Percentiles rank a stretch among this genome's conserved stretches.
phyloP scores from a whole-genome alignment of 2,797 vertebrate species.

The Novumbra hubbsi region DNA sequence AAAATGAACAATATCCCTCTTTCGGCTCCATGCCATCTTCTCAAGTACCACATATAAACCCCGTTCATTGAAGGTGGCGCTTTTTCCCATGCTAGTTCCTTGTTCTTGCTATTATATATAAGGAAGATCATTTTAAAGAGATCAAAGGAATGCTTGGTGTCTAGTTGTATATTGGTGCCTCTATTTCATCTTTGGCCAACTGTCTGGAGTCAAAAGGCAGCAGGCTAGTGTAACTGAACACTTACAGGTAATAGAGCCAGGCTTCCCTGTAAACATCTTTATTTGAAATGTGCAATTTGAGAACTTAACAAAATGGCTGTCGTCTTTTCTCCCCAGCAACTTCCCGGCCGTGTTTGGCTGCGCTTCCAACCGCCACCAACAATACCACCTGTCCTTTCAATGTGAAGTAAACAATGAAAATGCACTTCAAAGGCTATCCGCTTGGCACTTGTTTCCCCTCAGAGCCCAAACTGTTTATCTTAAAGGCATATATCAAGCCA shows the following conservation, averaged over 20 bases:
- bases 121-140: slow-evolving; percentile 64
- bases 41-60: slow-evolving; percentile 14
- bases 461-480: slow-evolving; percentile 66
- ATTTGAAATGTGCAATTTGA: slow-evolving; percentile 63
- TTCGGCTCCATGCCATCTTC: neutral
- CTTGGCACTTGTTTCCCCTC: slow-evolving; percentile 65
- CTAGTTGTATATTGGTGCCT: slow-evolving; percentile 51
- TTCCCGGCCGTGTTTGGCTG: slow-evolving; percentile 10
- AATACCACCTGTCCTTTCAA: slow-evolving; percentile 70
- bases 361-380: slow-evolving; percentile 55
- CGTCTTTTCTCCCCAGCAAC: slow-evolving; percentile 47
- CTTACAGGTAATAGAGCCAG: slow-evolving; percentile 73
- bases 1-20: slow-evolving; percentile 18
- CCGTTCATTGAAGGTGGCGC: slow-evolving; percentile 63
- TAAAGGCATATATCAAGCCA: slow-evolving; percentile 58
- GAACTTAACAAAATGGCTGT: slow-evolving; percentile 7
- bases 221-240: slow-evolving; percentile 57
- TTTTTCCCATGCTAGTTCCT: slow-evolving; percentile 65
- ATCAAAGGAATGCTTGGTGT: slow-evolving; percentile 56
- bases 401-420: slow-evolving; percentile 67
- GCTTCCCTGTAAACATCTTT: slow-evolving; percentile 82
- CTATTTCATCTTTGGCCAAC: slow-evolving; percentile 59
- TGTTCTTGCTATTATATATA: slow-evolving; percentile 69
- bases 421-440: slow-evolving; percentile 72
- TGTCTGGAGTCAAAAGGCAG: slow-evolving; percentile 22